Percentiles rank a stretch among this genome's conserved stretches.
Conservation (phyloP, 2,797 vertebrate genomes). For the Sternotherus odoratus region DNA sequence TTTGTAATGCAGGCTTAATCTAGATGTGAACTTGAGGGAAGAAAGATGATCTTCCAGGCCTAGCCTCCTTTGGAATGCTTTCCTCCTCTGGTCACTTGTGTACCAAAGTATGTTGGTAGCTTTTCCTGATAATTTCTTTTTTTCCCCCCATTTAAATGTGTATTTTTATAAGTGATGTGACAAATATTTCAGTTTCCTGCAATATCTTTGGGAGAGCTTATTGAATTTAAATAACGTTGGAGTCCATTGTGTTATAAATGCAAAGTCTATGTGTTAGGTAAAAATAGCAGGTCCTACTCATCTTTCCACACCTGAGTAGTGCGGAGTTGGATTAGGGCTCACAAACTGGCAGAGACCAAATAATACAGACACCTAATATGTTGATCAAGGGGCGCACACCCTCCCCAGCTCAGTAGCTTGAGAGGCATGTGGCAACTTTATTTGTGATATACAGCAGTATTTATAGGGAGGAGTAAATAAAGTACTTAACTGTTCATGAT, state of each 20-base stretch:
- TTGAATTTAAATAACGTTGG: background rate
- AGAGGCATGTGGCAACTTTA: no score
- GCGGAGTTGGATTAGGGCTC: no score
- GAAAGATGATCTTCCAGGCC: background rate
- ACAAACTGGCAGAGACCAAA: no score
- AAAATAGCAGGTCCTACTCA: no score
- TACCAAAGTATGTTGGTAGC: background rate
- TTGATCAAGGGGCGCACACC: no score
- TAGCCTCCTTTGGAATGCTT: background rate
- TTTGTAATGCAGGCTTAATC: background rate
- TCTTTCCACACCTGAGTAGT: no score
- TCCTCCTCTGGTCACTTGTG: background rate
- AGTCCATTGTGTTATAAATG: background rate
- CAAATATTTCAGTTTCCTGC: constrained; percentile 16
- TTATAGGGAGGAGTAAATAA: no score
- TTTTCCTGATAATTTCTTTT: background rate
- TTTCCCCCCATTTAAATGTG: background rate
- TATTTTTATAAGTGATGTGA: background rate
- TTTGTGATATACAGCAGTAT: no score
- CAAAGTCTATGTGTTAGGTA: no score
- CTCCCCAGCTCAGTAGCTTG: no score
- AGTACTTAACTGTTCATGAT: no score
- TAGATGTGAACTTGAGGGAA: background rate
- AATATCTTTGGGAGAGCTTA: background rate
- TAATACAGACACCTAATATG: no score